phyloP scores from a whole-genome alignment of 2,113 vertebrate genomes.

The Hypocryptadius cinnamomeus region DNA sequence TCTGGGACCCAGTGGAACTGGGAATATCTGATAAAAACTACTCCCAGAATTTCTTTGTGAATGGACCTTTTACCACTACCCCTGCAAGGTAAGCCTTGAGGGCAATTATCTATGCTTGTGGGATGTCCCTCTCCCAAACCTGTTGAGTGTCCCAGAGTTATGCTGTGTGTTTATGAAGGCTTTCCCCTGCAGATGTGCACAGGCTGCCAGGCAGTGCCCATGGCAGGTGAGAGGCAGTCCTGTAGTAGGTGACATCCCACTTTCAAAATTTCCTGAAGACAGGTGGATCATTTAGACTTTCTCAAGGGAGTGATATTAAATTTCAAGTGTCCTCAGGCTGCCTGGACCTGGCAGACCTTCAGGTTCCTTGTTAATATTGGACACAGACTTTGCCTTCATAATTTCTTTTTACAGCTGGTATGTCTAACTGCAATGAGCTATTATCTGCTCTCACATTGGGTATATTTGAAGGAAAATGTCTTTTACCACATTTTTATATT shows the following conservation, averaged over 20 bases:
- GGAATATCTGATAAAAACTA: not conserved
- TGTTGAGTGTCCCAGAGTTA: not conserved
- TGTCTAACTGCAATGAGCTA: not conserved
- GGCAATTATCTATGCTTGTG: not conserved
- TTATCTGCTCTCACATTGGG: not conserved
- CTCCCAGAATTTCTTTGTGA: not conserved
- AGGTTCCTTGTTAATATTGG: not conserved
- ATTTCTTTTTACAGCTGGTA: not conserved
- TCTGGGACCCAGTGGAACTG: not conserved
- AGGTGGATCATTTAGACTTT: not conserved
- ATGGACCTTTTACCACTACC: not conserved
- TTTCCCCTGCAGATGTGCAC: not conserved
- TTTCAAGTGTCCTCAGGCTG: not conserved
- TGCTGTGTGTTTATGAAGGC: not conserved
- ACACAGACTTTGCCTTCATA: not conserved
- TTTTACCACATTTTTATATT: not conserved
- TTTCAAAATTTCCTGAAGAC: not conserved
- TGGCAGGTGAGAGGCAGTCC: not conserved
- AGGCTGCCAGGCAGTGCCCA: not conserved
- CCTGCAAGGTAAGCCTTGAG: not conserved
- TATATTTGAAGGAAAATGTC: not conserved
- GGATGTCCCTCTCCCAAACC: not conserved
- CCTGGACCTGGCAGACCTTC: not conserved
- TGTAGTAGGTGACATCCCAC: not conserved
- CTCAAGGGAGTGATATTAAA: not conserved